Conservation (phyloP, 1,140 invertebrate species). For the Colletes gigas region DNA sequence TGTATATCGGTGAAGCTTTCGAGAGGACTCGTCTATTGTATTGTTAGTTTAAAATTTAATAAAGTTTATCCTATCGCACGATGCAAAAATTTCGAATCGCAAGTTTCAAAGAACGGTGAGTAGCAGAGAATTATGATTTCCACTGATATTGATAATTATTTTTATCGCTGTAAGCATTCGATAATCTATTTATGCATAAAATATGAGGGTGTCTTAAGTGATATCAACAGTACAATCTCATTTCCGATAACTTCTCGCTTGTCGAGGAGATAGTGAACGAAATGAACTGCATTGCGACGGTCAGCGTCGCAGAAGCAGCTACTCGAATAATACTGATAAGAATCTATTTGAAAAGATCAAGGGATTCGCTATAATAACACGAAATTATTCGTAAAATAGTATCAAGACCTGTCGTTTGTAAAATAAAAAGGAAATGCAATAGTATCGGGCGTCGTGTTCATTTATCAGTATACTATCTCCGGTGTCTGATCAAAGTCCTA, state of each 20-base stretch:
- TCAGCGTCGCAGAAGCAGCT: not conserved
- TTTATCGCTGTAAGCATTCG: not conserved
- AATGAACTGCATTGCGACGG: constrained; percentile 44
- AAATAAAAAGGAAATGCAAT: constrained; percentile 7
- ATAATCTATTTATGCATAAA: not conserved
- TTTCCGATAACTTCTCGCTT: not conserved
- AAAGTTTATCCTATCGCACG: not conserved
- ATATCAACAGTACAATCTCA: not conserved
- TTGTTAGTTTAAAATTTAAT: too few species aligned
- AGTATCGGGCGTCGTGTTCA: not conserved
- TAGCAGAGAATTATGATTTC: not conserved
- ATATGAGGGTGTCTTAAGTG: not conserved
- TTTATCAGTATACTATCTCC: not conserved
- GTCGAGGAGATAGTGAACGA: not conserved
- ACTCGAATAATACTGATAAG: not conserved
- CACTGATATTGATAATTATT: not conserved
- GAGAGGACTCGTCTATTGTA: not conserved
- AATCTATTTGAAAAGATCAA: not conserved
- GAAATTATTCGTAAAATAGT: not conserved
- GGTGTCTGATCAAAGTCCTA: not conserved
- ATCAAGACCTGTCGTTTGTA: not conserved
- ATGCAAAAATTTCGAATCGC: constrained; percentile 35
- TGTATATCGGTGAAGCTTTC: not conserved
- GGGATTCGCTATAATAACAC: not conserved
- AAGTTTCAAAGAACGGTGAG: constrained; percentile 21